Conservation (phyloP, 2,797 vertebrate species). For the Sebastes jordani region DNA sequence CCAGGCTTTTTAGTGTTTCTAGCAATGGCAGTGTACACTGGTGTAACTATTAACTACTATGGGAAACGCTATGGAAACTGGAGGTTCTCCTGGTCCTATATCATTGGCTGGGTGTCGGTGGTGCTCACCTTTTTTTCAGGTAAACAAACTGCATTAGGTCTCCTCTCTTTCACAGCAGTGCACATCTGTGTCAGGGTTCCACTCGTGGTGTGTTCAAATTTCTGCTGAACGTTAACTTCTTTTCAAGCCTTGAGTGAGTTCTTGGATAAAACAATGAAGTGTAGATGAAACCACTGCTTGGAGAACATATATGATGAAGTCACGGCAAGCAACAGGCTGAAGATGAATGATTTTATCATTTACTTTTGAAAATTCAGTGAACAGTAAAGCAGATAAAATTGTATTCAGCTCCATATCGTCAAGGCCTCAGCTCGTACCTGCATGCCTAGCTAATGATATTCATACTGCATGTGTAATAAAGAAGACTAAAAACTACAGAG, state of each 20-base stretch:
- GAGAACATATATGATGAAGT: not conserved
- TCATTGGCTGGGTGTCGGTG: conserved; percentile 83
- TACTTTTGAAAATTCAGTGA: not conserved
- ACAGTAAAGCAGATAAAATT: not conserved
- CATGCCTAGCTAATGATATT: not conserved
- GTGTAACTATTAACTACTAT: conserved; percentile 83
- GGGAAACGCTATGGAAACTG: conserved; percentile 82
- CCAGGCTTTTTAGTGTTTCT: conserved; percentile 82
- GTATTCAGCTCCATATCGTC: not conserved
- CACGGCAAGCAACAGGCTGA: not conserved
- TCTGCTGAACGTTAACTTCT: not conserved
- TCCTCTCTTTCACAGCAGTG: not conserved
- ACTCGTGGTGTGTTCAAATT: not conserved
- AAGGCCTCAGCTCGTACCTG: not conserved
- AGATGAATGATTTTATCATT: not conserved
- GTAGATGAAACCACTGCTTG: not conserved
- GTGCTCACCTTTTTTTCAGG: conserved; percentile 84
- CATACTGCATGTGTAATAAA: not conserved
- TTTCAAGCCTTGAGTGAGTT: not conserved
- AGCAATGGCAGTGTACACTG: conserved; percentile 82
- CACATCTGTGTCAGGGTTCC: not conserved
- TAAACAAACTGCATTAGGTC: conserved; percentile 22
- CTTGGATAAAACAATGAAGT: not conserved
- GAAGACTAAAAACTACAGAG: not conserved
- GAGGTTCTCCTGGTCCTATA: conserved; percentile 85